phyloP scores from a whole-genome alignment of 2,797 vertebrate genomes.

The Euthynnus affinis region DNA sequence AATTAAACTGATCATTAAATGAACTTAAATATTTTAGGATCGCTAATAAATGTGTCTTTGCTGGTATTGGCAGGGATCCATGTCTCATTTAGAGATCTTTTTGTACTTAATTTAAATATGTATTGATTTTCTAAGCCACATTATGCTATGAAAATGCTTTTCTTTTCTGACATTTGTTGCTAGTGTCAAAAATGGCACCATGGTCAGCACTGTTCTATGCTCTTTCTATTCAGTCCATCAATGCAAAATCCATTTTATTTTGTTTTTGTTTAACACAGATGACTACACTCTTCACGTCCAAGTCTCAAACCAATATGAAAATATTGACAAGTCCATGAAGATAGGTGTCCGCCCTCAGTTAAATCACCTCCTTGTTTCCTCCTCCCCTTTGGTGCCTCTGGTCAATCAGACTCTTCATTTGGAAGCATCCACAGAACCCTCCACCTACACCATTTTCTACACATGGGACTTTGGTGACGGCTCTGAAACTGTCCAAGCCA shows the following conservation, averaged over 20 bases:
- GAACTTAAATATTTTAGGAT: neutral
- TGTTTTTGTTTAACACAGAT: slow-evolving; percentile 67
- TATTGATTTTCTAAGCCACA: neutral
- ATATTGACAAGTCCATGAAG: slow-evolving; percentile 40
- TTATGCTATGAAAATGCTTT: neutral
- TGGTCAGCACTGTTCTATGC: neutral
- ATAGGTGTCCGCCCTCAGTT: slow-evolving; percentile 74
- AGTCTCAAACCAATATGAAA: slow-evolving; percentile 74
- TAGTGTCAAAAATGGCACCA: neutral
- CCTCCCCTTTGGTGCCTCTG: slow-evolving; percentile 46
- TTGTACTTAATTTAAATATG: neutral
- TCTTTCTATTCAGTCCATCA: neutral
- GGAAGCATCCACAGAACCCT: slow-evolving; percentile 74
- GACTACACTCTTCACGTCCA: slow-evolving; percentile 80
- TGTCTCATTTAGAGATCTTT: neutral
- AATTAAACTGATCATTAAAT: neutral
- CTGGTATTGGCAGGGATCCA: neutral
- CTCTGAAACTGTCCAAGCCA: slow-evolving; percentile 55
- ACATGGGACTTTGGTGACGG: slow-evolving; percentile 84
- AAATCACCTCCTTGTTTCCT: slow-evolving; percentile 68
- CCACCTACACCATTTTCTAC: slow-evolving; percentile 63
- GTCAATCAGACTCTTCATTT: slow-evolving; percentile 75
- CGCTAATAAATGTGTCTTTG: neutral
- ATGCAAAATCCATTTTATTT: neutral
- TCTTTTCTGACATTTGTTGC: neutral